Evolutionary conservation across 2,113 vertebrate species (phyloP).

Genomic region (Gymnobelideus leadbeateri): DNA sequence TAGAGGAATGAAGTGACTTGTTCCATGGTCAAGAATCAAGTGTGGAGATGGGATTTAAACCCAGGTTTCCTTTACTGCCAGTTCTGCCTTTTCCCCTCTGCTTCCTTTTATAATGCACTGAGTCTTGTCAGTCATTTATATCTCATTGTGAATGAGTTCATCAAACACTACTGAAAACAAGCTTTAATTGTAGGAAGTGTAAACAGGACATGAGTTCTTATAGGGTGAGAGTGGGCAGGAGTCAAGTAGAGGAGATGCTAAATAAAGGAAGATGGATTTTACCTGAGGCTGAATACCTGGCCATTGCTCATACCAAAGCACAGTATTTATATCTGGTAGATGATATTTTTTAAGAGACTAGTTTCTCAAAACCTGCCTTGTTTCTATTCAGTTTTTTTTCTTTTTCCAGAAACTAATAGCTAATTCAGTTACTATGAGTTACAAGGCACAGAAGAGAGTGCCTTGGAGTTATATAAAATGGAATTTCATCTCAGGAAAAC

Average conservation of each 20-base stretch:
- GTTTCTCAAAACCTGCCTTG: not conserved
- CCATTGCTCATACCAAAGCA: not conserved
- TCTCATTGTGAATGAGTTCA: not conserved
- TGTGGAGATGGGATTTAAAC: not conserved
- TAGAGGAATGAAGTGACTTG: not conserved
- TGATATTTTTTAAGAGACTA: not conserved
- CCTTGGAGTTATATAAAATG: not conserved
- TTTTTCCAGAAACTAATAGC: not conserved
- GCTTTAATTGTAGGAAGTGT: not conserved
- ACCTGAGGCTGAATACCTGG: not conserved
- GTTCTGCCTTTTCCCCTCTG: not conserved
- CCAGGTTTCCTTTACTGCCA: not conserved
- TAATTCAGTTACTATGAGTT: not conserved
- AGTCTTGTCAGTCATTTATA: not conserved
- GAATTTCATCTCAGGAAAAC: conserved; percentile 32
- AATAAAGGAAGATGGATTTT: not conserved
- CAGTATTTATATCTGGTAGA: not conserved
- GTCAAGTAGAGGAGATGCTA: not conserved
- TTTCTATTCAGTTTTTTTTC: not conserved
- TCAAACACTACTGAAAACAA: not conserved
- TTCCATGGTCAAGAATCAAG: not conserved
- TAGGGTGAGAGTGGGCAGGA: not conserved
- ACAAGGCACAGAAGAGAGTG: not conserved
- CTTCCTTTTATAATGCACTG: not conserved
- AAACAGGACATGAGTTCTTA: not conserved